Percentiles rank a stretch among this genome's conserved stretches.
These are phyloP conservation scores for Gari tellinella DNA, from an alignment of 2,888 invertebrate species.

Conservation along the genomic window DNA sequence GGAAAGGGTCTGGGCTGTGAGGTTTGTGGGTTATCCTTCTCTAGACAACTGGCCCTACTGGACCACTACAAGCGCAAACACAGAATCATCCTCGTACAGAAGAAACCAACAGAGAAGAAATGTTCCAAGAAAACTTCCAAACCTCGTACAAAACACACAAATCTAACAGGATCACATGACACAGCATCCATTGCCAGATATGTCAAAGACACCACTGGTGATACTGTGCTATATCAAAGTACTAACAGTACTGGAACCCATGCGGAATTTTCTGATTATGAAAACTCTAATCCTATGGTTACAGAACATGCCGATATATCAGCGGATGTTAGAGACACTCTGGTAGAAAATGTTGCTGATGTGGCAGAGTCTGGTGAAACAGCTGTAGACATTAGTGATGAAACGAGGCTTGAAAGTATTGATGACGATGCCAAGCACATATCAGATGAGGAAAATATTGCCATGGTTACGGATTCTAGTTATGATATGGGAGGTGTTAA, in stretches of 20 bases:
- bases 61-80: constrained; percentile 71
- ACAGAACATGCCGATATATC: neutral
- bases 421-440: neutral
- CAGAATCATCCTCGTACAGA: constrained; percentile 30
- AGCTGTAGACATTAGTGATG: neutral
- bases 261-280: too few relatives aligned
- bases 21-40: constrained; percentile 66
- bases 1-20: constrained; percentile 61
- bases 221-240: too few relatives aligned
- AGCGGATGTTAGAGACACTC: neutral
- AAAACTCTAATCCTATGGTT: too few relatives aligned
- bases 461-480: neutral
- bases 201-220: too few relatives aligned
- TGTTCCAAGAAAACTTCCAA: neutral
- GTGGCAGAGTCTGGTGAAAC: neutral
- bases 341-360: neutral
- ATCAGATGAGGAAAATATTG: neutral
- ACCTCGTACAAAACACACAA: neutral
- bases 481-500: neutral
- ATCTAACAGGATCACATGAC: too few relatives aligned
- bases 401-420: neutral
- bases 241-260: too few relatives aligned
- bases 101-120: neutral
- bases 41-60: constrained; percentile 57
- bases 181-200: too few relatives aligned